phyloP scores from a whole-genome alignment of 1,140 invertebrate genomes.

The Chrysopa pallens region DNA sequence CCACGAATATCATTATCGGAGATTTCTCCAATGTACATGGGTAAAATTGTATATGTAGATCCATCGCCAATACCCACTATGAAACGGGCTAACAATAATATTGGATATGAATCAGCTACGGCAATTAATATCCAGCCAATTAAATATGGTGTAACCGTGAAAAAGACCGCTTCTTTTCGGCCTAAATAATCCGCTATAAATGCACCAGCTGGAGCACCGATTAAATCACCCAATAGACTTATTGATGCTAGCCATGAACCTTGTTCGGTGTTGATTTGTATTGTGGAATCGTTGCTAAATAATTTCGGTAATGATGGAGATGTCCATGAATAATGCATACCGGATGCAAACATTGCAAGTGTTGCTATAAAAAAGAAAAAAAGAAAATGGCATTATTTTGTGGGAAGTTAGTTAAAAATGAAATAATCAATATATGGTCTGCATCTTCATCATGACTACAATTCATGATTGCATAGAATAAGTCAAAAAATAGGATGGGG shows the following conservation, averaged over 20 bases:
- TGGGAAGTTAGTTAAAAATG: too few species aligned
- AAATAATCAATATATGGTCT: too few species aligned
- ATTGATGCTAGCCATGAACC: slow-evolving; percentile 41
- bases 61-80: slow-evolving; percentile 6
- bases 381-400: too few species aligned
- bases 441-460: too few species aligned
- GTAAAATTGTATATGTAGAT: slow-evolving; percentile 5
- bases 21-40: slow-evolving; percentile 3
- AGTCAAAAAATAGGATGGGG: too few species aligned
- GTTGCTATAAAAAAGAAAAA: too few species aligned
- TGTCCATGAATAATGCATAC: slow-evolving; percentile 27
- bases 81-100: slow-evolving; percentile 25
- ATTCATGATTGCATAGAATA: too few species aligned
- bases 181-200: slow-evolving; percentile 37
- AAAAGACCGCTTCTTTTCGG: slow-evolving; percentile 34
- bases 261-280: slow-evolving; percentile 16
- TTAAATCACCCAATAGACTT: slow-evolving; percentile 36
- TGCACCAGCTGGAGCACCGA: slow-evolving; percentile 31
- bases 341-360: not conserved
- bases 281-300: slow-evolving; percentile 9
- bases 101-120: slow-evolving; percentile 16
- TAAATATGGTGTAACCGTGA: slow-evolving; percentile 34
- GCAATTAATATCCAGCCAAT: slow-evolving; percentile 36
- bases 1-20: slow-evolving; percentile 2
- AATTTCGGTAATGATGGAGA: slow-evolving; percentile 32